These are phyloP conservation scores for Diabrotica undecimpunctata DNA, from an alignment of 1,140 invertebrate species.

Conservation along the genomic window DNA sequence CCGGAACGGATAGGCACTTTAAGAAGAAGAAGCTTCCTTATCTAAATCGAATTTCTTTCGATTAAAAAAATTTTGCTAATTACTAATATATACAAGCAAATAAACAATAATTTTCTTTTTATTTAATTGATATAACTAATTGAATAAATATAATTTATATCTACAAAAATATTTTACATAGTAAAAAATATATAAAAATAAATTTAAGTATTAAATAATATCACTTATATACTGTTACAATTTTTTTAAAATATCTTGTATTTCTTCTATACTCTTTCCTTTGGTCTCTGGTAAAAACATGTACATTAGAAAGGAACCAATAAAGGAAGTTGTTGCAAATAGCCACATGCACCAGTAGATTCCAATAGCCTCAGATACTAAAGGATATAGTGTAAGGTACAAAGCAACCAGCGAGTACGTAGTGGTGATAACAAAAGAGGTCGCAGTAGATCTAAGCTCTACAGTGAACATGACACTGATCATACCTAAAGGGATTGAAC, in stretches of 20 bases:
- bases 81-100: no score
- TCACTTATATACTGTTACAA: no score
- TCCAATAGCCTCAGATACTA: constrained; percentile 57
- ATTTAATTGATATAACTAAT: no score
- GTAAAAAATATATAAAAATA: no score
- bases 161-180: no score
- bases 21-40: no score
- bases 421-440: constrained; percentile 63
- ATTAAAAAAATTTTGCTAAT: no score
- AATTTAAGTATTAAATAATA: no score
- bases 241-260: constrained; percentile 46
- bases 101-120: no score
- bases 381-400: constrained; percentile 69
- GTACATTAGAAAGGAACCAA: constrained; percentile 54
- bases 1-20: no score
- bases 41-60: no score
- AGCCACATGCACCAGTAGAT: constrained; percentile 73
- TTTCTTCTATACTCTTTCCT: constrained; percentile 63
- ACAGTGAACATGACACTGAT: constrained; percentile 78
- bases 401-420: constrained; percentile 76
- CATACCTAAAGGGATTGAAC: constrained; percentile 78
- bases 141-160: no score
- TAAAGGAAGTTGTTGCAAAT: constrained; percentile 58
- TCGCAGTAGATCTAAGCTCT: constrained; percentile 69
- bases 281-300: constrained; percentile 77